Percentiles rank a stretch among this genome's conserved stretches.
Conservation (phyloP, 1,140 invertebrate species). For the Drosophila equinoxialis region DNA sequence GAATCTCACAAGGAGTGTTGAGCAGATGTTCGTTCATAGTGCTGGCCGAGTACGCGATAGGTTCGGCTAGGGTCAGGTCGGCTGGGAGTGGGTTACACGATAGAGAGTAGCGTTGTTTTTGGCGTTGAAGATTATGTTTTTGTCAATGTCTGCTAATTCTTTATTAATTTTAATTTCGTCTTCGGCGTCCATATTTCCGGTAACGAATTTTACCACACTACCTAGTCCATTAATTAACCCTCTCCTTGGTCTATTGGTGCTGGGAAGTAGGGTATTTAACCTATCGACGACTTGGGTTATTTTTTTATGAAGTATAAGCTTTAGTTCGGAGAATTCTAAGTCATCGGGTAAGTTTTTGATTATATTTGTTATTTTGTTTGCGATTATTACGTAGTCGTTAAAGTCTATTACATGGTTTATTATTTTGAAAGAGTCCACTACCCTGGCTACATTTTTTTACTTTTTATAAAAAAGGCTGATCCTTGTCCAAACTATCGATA, state of each 20-base stretch:
- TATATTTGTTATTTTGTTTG: background rate
- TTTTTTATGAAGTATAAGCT: background rate
- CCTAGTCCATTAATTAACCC: slow-evolving; percentile 2
- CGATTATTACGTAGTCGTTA: background rate
- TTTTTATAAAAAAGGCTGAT: slow-evolving; percentile 1
- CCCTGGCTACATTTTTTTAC: background rate
- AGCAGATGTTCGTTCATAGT: no score
- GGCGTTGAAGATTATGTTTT: no score
- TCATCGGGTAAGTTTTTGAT: background rate
- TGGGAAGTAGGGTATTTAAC: background rate
- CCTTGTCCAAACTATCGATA: background rate
- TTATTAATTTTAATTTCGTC: no score
- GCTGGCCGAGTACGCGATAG: no score
- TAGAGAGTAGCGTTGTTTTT: no score
- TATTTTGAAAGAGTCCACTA: background rate
- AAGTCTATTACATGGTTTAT: background rate
- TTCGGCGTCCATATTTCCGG: no score
- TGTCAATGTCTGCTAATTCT: background rate
- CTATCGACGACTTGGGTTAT: background rate
- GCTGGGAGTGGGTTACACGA: no score
- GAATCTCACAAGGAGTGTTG: no score
- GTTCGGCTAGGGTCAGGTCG: no score
- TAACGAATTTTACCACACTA: background rate
- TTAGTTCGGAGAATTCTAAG: background rate
- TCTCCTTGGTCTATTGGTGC: background rate